Conservation (phyloP, 2,888 invertebrate genomes). For the Beris morrisii region DNA sequence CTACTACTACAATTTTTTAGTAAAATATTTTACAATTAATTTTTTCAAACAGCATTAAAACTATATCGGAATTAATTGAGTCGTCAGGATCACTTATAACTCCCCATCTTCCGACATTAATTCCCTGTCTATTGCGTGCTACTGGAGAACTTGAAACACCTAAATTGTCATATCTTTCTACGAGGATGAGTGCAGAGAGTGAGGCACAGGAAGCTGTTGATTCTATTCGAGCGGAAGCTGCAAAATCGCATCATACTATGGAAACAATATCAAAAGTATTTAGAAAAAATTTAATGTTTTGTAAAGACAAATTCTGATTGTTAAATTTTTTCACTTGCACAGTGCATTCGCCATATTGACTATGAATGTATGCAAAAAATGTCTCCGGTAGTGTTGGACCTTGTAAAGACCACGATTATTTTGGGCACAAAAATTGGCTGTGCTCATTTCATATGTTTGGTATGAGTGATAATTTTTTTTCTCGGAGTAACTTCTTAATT, state of each 20-base stretch:
- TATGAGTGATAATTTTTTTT: conserved; percentile 51
- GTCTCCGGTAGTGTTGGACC: conserved; percentile 78
- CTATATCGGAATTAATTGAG: conserved; percentile 82
- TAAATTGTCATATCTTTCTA: conserved; percentile 78
- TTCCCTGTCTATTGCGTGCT: conserved; percentile 82
- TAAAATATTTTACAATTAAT: conserved; percentile 10
- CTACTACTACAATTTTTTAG: too few relatives aligned
- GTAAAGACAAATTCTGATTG: conserved; percentile 27
- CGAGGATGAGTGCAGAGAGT: conserved; percentile 68
- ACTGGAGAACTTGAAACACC: conserved; percentile 84
- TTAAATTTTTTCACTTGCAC: conserved; percentile 35
- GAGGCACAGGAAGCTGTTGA: conserved; percentile 78
- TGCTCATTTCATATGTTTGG: conserved; percentile 75
- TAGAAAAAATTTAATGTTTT: background rate
- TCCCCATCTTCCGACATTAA: conserved; percentile 77
- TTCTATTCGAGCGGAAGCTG: conserved; percentile 75
- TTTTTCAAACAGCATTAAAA: conserved; percentile 66
- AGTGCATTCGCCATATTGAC: conserved; percentile 74
- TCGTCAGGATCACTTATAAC: conserved; percentile 77
- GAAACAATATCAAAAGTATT: conserved; percentile 79
- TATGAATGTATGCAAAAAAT: conserved; percentile 75
- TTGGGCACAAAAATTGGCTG: conserved; percentile 83
- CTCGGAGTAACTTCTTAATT: background rate
- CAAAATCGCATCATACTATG: conserved; percentile 83
- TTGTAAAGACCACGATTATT: conserved; percentile 77